Conservation (phyloP, 2,113 vertebrate species). For the Myrmophylax atrothorax region DNA sequence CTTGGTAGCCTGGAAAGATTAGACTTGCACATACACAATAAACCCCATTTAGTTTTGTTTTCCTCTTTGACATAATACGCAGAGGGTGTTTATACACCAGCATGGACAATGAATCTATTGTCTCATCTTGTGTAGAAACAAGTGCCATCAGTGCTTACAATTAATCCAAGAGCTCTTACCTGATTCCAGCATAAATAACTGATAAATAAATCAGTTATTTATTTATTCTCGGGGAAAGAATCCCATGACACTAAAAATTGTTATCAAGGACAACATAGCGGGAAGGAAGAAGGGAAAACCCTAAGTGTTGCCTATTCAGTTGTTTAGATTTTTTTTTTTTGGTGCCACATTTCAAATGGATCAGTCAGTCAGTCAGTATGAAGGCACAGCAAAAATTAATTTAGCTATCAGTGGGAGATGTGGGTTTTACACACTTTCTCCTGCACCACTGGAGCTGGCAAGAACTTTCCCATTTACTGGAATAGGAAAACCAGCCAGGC, state of each 20-base stretch:
- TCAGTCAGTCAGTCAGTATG: not conserved
- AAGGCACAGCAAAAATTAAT: not conserved
- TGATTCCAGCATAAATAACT: constrained; percentile 33
- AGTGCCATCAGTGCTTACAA: constrained; percentile 34
- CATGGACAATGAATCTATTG: constrained; percentile 36
- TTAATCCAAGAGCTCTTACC: constrained; percentile 50
- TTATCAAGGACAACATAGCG: not conserved
- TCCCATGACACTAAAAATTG: not conserved
- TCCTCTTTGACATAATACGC: constrained; percentile 30
- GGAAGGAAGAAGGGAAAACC: constrained; percentile 18
- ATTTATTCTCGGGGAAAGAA: constrained; percentile 40
- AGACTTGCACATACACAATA: constrained; percentile 40
- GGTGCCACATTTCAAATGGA: not conserved
- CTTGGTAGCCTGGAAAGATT: constrained; percentile 46
- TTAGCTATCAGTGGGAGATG: not conserved
- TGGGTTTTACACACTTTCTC: not conserved
- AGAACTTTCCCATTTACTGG: not conserved
- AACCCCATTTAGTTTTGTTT: constrained; percentile 58
- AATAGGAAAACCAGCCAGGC: not conserved
- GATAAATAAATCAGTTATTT: constrained; percentile 46
- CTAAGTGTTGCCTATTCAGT: not conserved
- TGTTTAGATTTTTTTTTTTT: not conserved
- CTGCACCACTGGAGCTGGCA: not conserved
- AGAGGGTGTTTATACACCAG: constrained; percentile 49
- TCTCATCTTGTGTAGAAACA: constrained; percentile 34